These are phyloP conservation scores for Morone saxatilis DNA, from an alignment of 2,113 vertebrate species.

Conservation along the genomic window DNA sequence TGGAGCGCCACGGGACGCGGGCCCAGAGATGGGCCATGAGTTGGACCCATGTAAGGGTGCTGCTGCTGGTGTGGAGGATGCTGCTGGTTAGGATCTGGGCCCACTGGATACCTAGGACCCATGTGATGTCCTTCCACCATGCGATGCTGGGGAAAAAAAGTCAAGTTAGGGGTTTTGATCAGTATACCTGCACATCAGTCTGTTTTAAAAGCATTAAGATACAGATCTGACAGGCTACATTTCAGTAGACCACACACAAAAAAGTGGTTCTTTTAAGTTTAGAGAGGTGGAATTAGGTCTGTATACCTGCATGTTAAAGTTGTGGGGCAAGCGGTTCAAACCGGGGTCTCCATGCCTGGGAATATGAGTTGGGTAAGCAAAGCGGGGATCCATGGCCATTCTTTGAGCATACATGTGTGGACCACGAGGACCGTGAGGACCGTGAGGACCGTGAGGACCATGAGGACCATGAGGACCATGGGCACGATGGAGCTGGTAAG, in stretches of 20 bases:
- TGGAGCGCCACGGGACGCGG: slow-evolving; percentile 86
- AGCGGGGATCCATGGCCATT: slow-evolving; percentile 85
- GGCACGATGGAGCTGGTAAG: slow-evolving; percentile 74
- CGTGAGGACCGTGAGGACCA: no score
- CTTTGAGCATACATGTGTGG: slow-evolving; percentile 86
- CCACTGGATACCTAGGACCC: slow-evolving; percentile 84
- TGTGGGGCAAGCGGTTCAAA: slow-evolving; percentile 83
- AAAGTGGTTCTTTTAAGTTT: background rate
- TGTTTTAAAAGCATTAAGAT: background rate
- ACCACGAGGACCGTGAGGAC: slow-evolving; percentile 62
- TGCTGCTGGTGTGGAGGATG: slow-evolving; percentile 78
- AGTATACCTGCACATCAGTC: background rate
- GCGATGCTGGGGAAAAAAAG: slow-evolving; percentile 77
- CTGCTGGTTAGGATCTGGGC: slow-evolving; percentile 76
- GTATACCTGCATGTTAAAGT: slow-evolving; percentile 90
- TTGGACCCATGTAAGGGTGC: slow-evolving; percentile 85
- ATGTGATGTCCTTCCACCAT: slow-evolving; percentile 85
- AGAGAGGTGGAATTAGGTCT: background rate
- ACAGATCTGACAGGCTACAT: background rate
- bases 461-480: slow-evolving; percentile 83
- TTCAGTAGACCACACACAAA: background rate
- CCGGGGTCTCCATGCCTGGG: slow-evolving; percentile 86
- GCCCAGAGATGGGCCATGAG: slow-evolving; percentile 86
- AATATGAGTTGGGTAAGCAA: slow-evolving; percentile 85
- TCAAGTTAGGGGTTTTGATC: background rate